A percentile compares a stretch with the other conserved stretches of the same genome.
These are phyloP conservation scores for Drosophila asahinai DNA, from an alignment of 1,140 invertebrate species.

Conservation along the genomic window DNA sequence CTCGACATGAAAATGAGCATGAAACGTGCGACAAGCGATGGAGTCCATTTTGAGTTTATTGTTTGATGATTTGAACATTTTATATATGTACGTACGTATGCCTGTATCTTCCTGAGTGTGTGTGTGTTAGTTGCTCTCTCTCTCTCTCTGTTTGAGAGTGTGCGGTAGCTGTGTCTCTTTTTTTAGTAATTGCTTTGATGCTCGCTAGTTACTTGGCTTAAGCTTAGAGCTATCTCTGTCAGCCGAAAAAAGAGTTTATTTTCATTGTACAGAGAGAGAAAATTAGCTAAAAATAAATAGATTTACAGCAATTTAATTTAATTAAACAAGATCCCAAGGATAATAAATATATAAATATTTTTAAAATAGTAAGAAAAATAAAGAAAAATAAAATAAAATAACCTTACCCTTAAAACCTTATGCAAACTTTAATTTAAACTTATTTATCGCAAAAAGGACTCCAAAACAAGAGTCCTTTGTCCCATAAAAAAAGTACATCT, in stretches of 20 bases:
- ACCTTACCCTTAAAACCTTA: no score
- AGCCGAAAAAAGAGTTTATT: constrained; percentile 39
- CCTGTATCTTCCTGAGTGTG: constrained; percentile 11
- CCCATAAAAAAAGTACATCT: neutral
- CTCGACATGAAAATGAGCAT: constrained; percentile 84
- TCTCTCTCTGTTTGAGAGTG: constrained; percentile 2
- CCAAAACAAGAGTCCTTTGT: no score
- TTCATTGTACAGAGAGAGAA: constrained; percentile 38
- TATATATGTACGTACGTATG: constrained; percentile 59
- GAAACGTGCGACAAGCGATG: constrained; percentile 82
- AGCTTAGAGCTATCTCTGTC: constrained; percentile 10
- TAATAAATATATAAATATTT: no score
- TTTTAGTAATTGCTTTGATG: constrained; percentile 69
- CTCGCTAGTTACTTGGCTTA: constrained; percentile 61
- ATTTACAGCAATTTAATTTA: no score
- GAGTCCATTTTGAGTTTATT: constrained; percentile 85
- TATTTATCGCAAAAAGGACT: no score
- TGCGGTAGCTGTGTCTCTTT: constrained; percentile 61
- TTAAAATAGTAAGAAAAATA: neutral
- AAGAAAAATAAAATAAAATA: no score
- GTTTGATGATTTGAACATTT: constrained; percentile 85
- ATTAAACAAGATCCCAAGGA: no score
- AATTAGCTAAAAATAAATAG: neutral
- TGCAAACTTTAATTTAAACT: no score
- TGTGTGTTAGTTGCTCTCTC: constrained; percentile 31